These are phyloP conservation scores for Baccha elongata DNA, from an alignment of 2,888 invertebrate genomes.

Conservation along the genomic window DNA sequence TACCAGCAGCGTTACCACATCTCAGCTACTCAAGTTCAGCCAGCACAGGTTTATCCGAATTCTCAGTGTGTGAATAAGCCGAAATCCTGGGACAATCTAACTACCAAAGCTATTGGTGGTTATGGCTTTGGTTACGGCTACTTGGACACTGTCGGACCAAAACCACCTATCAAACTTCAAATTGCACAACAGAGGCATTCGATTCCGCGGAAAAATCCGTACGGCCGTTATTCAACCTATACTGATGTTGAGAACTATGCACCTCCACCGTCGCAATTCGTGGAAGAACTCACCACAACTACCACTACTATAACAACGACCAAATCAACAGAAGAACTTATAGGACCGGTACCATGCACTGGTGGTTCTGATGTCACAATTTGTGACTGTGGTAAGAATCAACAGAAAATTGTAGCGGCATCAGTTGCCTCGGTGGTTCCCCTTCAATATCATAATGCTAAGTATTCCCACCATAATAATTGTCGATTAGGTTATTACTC, in stretches of 20 bases:
- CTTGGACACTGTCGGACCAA: constrained; percentile 85
- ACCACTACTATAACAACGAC: constrained; percentile 84
- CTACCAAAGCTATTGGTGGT: constrained; percentile 92
- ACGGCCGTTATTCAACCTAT: constrained; percentile 81
- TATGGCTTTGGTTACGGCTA: constrained; percentile 95
- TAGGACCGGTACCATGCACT: constrained; percentile 82
- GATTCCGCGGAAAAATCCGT: constrained; percentile 82
- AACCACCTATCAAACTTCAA: constrained; percentile 82
- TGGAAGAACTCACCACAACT: constrained; percentile 83
- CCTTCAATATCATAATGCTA: constrained; percentile 76
- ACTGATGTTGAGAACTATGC: constrained; percentile 82
- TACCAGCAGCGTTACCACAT: constrained; percentile 81
- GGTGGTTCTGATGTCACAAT: constrained; percentile 57
- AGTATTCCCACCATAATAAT: constrained; percentile 79
- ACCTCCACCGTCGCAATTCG: constrained; percentile 82
- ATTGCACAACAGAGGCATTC: constrained; percentile 83
- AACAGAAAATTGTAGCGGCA: constrained; percentile 78
- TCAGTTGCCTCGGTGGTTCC: constrained; percentile 62
- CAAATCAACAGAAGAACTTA: constrained; percentile 91
- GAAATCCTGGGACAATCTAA: constrained; percentile 95
- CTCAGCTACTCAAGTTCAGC: constrained; percentile 82
- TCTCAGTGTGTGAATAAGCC: constrained; percentile 86
- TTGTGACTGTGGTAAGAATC: constrained; percentile 79
- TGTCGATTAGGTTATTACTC: constrained; percentile 82
- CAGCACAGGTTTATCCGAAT: constrained; percentile 81